Base-by-base conservation (phyloP, 1,140 invertebrate genomes). In the Akabosia matsudoensis region DNA sequence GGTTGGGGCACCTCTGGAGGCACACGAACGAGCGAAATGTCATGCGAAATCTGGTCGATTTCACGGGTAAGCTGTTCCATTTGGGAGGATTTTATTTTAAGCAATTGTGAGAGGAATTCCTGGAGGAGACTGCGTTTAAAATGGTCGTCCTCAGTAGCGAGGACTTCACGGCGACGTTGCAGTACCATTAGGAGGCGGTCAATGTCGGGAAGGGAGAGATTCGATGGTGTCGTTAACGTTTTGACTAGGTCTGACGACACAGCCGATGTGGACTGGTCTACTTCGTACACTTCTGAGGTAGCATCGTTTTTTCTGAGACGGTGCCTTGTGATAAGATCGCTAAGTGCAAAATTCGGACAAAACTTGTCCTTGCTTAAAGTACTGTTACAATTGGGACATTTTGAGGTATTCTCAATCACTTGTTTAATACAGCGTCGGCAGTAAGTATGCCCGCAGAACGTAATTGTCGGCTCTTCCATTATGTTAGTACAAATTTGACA, bases 401-500 rank as follows among this genome's bases (percentile, higher is more conserved):
- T 86, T 56, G 91, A 90, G 77, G 88, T 90, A 22, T 89, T 86
- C 83, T 95, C 92, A n/a, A 97, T 87, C 1, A 91, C 90, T 82
- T 90, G 90, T 72, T 88, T 88, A 71, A 97, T 94, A 84, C 95
- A 97, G 64, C 87, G 87, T 84, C 90, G 90, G 87, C 96, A 97
- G 86, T 95, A 97, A 1, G 94, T 96, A 84, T 97, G 96, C 1
- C 95, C 95, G 86, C 95, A 97, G 78, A 91, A 90, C 0, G 95
- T 97, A 81, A 97, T 94, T 84, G 95, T 91, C 0, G 95, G 94
- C 85, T 96, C 95, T 74, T 91, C 91, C 74, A 97, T 95, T 30
- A 95, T 85, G 83, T 96, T 92, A 84, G 96, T 93, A 85, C 96
- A 97, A 52, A 97, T 91, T 0, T 94, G 94, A 84, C 95, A 96